Base-by-base conservation (phyloP, 2,888 invertebrate species). In the Eupsilia transversa region DNA sequence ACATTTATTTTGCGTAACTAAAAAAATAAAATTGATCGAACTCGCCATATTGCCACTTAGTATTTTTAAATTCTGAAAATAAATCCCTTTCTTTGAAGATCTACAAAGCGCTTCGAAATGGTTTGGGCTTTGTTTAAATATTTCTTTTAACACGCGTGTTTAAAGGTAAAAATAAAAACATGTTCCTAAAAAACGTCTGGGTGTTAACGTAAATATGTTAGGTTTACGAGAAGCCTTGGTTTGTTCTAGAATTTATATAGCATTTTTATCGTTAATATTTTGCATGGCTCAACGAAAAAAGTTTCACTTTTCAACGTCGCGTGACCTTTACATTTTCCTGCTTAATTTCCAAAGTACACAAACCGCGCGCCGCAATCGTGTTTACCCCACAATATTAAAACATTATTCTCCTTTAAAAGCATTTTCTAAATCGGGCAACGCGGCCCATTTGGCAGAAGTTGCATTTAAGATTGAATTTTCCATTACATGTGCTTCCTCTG, bases 1-100 rank as follows among this genome's bases (percentile, higher is more conserved):
- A 92, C 90, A 89, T 79, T 77, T 87, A 89, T 89, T 89, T 86
- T 87, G 80, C 83, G 72, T 86, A 83, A 73, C 71, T 80, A 79
- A 84, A 83, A 79, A 82, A 49, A 70, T 64, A 70, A 67, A 17
- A 59, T 59, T 56, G 12, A 68, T 65, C 61, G 52, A 85, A 77
- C 67, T 75, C 72, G 61, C 35, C 54, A 65, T 71, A 69, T 63
- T 72, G 49, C 33, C 52, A 67, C n/a, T 61, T 84, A 72, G 60
- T 38, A 52, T 20, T n/a, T 60, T 72, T 60, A 41, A 54, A 54
- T 57, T 54, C 63, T 59, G 20, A 57, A 82, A 67, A 71, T 30
- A 77, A 83, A 68, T 54, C 27, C 20, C 49, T 65, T 79, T 72
- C 30, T 78, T 75, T 23, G 56, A 78, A 68, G 67, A 23, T 60